Percentiles rank a stretch among this genome's conserved stretches.
These are phyloP conservation scores for Xanthorhoe spadicearia DNA, from an alignment of 2,888 invertebrate species.

Conservation along the genomic window DNA sequence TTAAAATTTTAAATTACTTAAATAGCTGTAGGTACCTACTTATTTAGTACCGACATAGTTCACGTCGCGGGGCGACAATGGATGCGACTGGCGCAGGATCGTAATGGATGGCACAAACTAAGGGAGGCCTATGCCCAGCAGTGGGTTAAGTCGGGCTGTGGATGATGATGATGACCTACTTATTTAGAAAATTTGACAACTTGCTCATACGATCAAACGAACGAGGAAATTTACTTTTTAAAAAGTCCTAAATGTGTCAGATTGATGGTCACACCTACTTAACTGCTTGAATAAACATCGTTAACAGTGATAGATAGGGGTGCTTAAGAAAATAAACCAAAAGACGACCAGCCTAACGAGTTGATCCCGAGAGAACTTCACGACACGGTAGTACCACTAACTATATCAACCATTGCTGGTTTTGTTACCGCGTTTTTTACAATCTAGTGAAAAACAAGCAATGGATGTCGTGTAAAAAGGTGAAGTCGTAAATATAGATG, in stretches of 20 bases:
- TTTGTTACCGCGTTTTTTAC: background rate
- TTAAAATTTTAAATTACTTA: no score
- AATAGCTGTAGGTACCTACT: no score
- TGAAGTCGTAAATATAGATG: conserved; percentile 35
- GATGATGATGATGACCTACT: no score
- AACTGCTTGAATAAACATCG: conserved; percentile 84
- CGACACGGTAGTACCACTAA: conserved; percentile 21
- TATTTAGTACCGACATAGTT: no score
- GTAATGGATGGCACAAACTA: no score
- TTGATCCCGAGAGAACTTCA: conserved; percentile 49
- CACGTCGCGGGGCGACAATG: no score
- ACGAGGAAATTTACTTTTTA: no score
- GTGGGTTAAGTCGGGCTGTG: no score
- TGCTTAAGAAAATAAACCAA: conserved; percentile 84
- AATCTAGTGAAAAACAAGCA: conserved; percentile 36
- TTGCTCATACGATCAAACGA: no score
- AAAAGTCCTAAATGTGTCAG: conserved; percentile 6
- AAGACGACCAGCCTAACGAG: conserved; percentile 76
- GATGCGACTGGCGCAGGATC: no score
- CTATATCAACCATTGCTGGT: conserved; percentile 50
- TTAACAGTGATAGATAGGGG: conserved; percentile 84
- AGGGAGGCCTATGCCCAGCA: no score
- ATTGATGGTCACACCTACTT: conserved; percentile 57
- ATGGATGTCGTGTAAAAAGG: conserved; percentile 36
- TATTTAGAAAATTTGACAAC: no score